These are phyloP conservation scores for Lucilia sericata DNA, from an alignment of 1,140 invertebrate species.

Conservation along the genomic window DNA sequence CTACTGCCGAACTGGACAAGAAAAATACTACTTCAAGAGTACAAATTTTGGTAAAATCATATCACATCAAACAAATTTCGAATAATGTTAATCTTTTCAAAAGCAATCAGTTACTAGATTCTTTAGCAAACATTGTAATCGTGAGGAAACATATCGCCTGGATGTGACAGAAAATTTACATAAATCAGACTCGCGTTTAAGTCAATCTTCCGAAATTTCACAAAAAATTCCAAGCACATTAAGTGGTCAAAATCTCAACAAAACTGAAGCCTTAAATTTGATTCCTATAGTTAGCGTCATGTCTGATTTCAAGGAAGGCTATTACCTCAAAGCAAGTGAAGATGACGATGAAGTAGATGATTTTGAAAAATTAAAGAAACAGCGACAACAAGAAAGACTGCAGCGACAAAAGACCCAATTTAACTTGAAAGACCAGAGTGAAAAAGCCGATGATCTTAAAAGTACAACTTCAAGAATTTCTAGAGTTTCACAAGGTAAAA, in stretches of 20 bases:
- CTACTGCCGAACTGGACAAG: background rate
- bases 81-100: too few relatives aligned
- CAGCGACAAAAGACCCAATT: background rate
- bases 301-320: background rate
- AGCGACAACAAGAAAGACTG: background rate
- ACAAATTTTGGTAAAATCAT: background rate
- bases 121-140: background rate
- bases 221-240: background rate
- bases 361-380: constrained; percentile 2
- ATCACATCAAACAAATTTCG: too few relatives aligned
- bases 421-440: background rate
- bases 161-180: background rate
- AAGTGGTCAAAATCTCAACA: background rate
- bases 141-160: background rate
- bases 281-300: background rate
- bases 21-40: background rate
- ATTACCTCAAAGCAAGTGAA: background rate
- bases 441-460: background rate
- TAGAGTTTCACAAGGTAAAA: background rate
- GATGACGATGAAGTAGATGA: background rate
- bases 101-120: background rate
- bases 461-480: background rate
- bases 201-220: background rate
- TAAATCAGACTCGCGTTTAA: background rate
- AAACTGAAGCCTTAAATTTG: background rate